phyloP scores from a whole-genome alignment of 2,888 invertebrate species.

The Drosophila atripex region DNA sequence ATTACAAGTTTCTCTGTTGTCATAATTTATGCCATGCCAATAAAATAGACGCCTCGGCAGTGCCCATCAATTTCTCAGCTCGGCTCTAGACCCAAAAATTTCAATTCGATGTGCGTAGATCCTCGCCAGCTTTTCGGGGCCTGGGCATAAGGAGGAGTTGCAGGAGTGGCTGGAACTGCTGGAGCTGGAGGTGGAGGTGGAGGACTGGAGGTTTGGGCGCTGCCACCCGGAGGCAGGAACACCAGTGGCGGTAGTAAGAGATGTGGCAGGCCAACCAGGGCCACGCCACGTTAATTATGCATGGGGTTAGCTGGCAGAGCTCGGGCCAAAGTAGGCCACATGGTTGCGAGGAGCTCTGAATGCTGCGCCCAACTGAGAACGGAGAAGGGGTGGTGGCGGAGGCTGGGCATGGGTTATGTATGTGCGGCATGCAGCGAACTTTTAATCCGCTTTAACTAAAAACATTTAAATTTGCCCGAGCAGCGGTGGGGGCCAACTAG shows the following conservation, averaged over 20 bases:
- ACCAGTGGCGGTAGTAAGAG: constrained; percentile 22
- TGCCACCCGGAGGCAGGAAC: constrained; percentile 20
- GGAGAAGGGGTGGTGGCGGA: constrained; percentile 1
- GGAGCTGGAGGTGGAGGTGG: not conserved
- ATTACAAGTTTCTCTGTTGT: constrained; percentile 69
- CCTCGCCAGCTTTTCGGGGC: constrained; percentile 23
- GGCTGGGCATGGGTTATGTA: constrained; percentile 72
- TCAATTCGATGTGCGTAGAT: constrained; percentile 67
- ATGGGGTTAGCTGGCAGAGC: constrained; percentile 64
- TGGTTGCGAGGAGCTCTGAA: constrained; percentile 52
- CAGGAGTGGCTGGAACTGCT: not conserved
- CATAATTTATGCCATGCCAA: constrained; percentile 76
- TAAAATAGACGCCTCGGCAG: constrained; percentile 59
- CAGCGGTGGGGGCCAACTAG: constrained; percentile 20
- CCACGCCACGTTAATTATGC: constrained; percentile 65
- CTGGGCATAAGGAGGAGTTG: not conserved
- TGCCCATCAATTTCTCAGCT: constrained; percentile 43
- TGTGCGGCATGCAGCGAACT: constrained; percentile 80
- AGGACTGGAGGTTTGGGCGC: constrained; percentile 1
- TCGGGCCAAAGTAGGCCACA: constrained; percentile 76
- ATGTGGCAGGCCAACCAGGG: constrained; percentile 63
- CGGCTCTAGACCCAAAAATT: constrained; percentile 61
- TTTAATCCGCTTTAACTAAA: constrained; percentile 80
- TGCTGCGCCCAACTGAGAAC: constrained; percentile 25
- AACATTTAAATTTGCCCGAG: constrained; percentile 75